Base-by-base conservation (phyloP, 1,140 invertebrate genomes). In the Holotrichia oblita region DNA sequence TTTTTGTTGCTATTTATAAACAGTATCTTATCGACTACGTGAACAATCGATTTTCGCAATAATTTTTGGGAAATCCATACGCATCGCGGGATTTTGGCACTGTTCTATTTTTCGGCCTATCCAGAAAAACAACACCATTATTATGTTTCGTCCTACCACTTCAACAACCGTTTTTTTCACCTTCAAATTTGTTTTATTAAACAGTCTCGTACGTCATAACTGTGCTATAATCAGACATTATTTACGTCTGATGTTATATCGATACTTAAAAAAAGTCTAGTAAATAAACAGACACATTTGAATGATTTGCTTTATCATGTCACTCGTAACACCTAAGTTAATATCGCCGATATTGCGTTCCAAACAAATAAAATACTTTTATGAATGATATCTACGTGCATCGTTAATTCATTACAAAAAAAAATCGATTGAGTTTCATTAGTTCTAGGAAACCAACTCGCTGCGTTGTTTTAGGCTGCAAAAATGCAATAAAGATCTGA, bases 1-100 rank as follows among this genome's bases (percentile, higher is more conserved):
- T 27, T 34, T 69, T 69, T 69, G 7, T 24, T 34, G 61, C 22
- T 69, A 34, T 69, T 69, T 69, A 69, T 69, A 69, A 69, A 69
- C 22, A 34, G 22, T 69, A 69, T 69, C 61, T 69, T 69, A 69
- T 69, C 61, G 61, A 69, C 9, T 69, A 20, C 24, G 61, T 34
- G 61, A 69, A 69, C 61, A 20, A 69, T 69, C 61, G 20, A 22
- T 34, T 22, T 69, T 69, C 27, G 7, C 61, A 27, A 69, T 69
- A 22, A 69, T 34, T 69, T 69, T 20, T 69, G 61, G 61, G 61
- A 69, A 69, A 69, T 12, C 22, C 22, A 14, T 7, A 69, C 24
- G 61, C 27, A 20, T 9, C 12, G 61, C 61, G 20, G 8, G 0
- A 14, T 69, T 34, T 14, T 9, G 17, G 61, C 61, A 27, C 2